Percentiles rank a stretch among this genome's conserved stretches.
Evolutionary conservation across 2,113 vertebrate species (phyloP).

Genomic region (Pardalotus punctatus): DNA sequence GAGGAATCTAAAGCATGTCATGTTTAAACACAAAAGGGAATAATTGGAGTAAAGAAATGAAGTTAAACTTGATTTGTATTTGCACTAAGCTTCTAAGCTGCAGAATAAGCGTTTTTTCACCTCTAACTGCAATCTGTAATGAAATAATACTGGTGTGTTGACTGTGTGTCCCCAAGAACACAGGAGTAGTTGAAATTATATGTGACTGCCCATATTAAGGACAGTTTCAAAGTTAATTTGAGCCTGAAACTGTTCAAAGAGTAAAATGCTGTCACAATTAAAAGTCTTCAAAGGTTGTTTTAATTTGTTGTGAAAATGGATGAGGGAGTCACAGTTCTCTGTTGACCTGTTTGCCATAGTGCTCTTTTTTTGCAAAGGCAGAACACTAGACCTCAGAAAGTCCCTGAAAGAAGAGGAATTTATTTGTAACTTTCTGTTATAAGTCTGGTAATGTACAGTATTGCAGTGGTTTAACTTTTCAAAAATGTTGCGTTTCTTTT

Average conservation of each 20-base stretch:
- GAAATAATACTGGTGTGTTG: neutral
- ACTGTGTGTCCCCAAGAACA: neutral
- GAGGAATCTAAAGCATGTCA: slow-evolving; percentile 16
- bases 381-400: neutral
- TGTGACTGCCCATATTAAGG: neutral
- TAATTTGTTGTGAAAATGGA: neutral
- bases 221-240: neutral
- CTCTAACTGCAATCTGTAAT: accelerated
- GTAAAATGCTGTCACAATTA: neutral
- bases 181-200: accelerated
- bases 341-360: neutral
- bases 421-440: neutral
- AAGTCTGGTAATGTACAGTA: neutral
- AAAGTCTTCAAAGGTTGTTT: neutral
- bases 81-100: neutral
- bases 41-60: neutral
- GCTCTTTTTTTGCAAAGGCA: neutral
- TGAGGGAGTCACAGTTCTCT: neutral
- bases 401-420: neutral
- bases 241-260: neutral
- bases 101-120: neutral
- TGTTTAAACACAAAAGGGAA: neutral
- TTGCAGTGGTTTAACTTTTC: neutral
- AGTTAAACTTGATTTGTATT: neutral
- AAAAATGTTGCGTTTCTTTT: neutral